Evolutionary conservation across 2,888 invertebrate genomes (phyloP).

Genomic region (Drosophila pegasa): DNA sequence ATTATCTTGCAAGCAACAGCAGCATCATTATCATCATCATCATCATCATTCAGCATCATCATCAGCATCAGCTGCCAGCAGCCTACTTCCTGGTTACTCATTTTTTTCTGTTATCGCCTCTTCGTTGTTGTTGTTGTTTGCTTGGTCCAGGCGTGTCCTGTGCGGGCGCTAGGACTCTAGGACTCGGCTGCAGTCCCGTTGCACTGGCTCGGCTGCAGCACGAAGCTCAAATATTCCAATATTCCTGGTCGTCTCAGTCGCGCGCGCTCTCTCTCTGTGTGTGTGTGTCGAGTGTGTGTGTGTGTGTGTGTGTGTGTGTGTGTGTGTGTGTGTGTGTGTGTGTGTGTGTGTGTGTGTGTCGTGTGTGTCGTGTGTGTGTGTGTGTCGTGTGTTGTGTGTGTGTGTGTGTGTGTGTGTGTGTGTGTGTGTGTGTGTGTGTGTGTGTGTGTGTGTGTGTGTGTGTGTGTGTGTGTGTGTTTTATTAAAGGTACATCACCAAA

Average conservation of each 20-base stretch:
- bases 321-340: conserved; percentile 26
- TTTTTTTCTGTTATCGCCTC: background rate
- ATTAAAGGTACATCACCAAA: conserved; percentile 69
- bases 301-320: conserved; percentile 3
- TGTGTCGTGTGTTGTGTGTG: conserved; percentile 20
- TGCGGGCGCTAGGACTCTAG: conserved; percentile 1
- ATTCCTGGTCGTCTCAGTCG: conserved; percentile 35
- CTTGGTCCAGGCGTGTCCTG: conserved; percentile 20
- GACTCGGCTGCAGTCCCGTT: conserved; percentile 3
- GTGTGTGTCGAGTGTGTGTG: conserved; percentile 19
- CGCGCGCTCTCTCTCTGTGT: too few species aligned
- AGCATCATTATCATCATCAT: conserved; percentile 12
- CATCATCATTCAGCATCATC: conserved; percentile 20
- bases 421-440: conserved; percentile 22
- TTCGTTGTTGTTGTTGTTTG: conserved; percentile 1
- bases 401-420: too few species aligned
- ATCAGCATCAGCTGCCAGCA: conserved; percentile 6
- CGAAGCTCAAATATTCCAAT: conserved; percentile 57
- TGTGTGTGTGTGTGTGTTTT: conserved; percentile 43
- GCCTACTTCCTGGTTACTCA: conserved; percentile 36
- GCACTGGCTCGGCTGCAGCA: conserved; percentile 17
- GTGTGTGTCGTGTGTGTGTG: conserved; percentile 14
- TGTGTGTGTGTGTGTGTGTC: conserved; percentile 8
- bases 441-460: background rate
- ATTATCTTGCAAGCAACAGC: conserved; percentile 21